These are phyloP conservation scores for Dendroctonus valens DNA, from an alignment of 1,140 invertebrate genomes.

Conservation along the genomic window DNA sequence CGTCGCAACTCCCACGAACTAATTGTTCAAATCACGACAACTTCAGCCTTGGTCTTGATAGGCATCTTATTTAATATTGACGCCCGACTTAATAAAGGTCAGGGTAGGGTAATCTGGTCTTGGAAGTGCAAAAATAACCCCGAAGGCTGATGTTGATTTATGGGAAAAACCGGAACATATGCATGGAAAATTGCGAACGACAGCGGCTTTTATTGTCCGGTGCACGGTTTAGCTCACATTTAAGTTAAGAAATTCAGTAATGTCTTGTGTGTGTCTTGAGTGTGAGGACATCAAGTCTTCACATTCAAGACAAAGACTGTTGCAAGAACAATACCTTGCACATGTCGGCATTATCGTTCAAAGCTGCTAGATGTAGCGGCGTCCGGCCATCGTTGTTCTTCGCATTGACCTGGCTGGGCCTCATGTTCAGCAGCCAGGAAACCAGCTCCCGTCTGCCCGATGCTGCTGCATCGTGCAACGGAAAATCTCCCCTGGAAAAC, in stretches of 20 bases:
- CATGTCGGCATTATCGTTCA: slow-evolving; percentile 92
- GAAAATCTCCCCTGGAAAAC: slow-evolving; percentile 74
- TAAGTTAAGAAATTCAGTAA: too few relatives aligned
- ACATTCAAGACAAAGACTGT: too few relatives aligned
- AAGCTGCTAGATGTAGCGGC: slow-evolving; percentile 89
- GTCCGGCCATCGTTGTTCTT: slow-evolving; percentile 91
- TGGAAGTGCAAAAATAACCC: slow-evolving; percentile 12
- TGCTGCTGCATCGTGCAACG: slow-evolving; percentile 91
- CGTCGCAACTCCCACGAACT: neutral
- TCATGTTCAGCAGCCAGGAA: slow-evolving; percentile 79
- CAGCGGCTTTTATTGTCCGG: too few relatives aligned
- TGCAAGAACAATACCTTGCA: slow-evolving; percentile 63
- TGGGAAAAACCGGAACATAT: neutral
- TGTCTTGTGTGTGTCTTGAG: too few relatives aligned
- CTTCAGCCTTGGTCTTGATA: slow-evolving; percentile 25
- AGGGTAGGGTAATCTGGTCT: slow-evolving; percentile 6
- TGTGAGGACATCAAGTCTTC: too few relatives aligned
- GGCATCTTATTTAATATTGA: slow-evolving; percentile 29
- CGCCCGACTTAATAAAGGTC: slow-evolving; percentile 19
- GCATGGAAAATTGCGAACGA: too few relatives aligned
- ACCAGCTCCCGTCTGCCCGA: slow-evolving; percentile 86
- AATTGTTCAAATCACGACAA: slow-evolving; percentile 22
- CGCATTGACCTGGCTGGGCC: slow-evolving; percentile 81
- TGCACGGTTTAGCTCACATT: too few relatives aligned
- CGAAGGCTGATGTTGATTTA: slow-evolving; percentile 19